Evolutionary conservation across 2,888 invertebrate species (phyloP).

Genomic region (Vannuccia rotundouncinata): DNA sequence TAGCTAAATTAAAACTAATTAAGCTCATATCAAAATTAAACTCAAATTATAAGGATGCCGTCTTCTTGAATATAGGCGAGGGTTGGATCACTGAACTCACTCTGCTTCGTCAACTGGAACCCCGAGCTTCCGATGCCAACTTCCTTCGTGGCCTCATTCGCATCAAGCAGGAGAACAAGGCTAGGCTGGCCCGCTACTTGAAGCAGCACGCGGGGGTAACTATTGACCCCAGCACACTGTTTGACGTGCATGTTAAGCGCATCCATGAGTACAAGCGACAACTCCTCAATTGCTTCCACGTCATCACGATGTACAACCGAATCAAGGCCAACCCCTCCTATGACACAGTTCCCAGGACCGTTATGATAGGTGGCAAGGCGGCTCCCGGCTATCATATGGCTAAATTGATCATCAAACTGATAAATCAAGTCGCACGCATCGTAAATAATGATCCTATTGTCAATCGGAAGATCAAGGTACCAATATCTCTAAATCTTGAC

Average conservation of each 20-base stretch:
- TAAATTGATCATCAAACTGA: conserved; percentile 94
- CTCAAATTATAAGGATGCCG: no score
- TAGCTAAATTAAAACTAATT: no score
- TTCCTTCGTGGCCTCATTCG: conserved; percentile 84
- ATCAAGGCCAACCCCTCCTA: conserved; percentile 85
- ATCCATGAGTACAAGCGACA: conserved; percentile 99
- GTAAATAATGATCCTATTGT: conserved; percentile 90
- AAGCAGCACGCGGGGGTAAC: conserved; percentile 79
- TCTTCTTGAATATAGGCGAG: no score
- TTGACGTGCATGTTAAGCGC: conserved; percentile 89
- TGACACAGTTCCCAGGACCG: conserved; percentile 77
- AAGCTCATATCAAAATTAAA: no score
- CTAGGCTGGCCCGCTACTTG: conserved; percentile 75
- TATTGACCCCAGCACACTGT: conserved; percentile 88
- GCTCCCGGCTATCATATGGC: conserved; percentile 97
- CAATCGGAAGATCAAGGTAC: conserved; percentile 73
- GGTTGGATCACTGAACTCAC: conserved; percentile 88
- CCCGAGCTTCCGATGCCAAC: conserved; percentile 74
- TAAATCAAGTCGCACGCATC: conserved; percentile 83
- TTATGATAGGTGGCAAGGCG: conserved; percentile 82
- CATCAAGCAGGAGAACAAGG: conserved; percentile 93
- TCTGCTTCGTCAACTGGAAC: conserved; percentile 72
- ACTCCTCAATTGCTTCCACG: conserved; percentile 86
- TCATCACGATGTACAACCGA: conserved; percentile 84
- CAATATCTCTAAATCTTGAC: no score